phyloP scores from a whole-genome alignment of 2,113 vertebrate species.

The Osmerus mordax region DNA sequence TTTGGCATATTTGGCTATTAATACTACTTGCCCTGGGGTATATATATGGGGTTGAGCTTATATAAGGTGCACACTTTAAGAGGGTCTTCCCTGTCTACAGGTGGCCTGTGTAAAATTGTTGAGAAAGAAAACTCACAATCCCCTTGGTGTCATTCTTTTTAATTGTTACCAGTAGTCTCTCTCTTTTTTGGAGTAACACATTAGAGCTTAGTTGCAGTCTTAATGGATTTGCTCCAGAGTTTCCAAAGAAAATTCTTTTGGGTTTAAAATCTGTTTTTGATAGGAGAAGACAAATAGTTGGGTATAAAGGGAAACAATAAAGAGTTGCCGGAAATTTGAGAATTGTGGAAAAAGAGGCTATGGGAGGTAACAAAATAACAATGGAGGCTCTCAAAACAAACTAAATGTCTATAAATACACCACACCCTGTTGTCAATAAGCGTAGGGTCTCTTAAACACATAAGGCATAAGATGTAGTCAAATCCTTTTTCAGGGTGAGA shows the following conservation, averaged over 20 bases:
- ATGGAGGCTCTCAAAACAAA: conserved; percentile 39
- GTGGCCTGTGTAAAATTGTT: conserved; percentile 29
- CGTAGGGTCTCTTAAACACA: no score
- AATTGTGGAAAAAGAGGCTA: conserved; percentile 60
- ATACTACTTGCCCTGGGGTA: background rate
- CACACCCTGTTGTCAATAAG: conserved; percentile 3
- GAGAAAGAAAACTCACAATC: conserved; percentile 47
- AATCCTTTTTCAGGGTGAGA: background rate
- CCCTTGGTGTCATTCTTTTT: conserved; percentile 54
- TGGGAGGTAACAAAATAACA: conserved; percentile 27
- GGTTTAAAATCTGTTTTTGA: conserved; percentile 64
- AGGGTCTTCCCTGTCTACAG: conserved; percentile 12
- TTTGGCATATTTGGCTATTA: background rate
- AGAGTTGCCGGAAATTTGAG: conserved; percentile 61
- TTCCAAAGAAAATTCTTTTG: conserved; percentile 55
- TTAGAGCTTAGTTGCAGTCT: conserved; percentile 49
- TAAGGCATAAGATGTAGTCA: background rate
- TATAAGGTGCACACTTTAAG: no score
- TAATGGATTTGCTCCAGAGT: conserved; percentile 50
- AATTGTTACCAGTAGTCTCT: conserved; percentile 62
- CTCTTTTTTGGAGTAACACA: conserved; percentile 47
- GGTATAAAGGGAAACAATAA: conserved; percentile 65
- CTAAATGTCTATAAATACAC: conserved; percentile 47
- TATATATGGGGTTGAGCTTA: no score
- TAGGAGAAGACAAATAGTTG: conserved; percentile 69